Evolutionary conservation across 2,797 vertebrate species (phyloP).

Genomic region (Mareca penelope): DNA sequence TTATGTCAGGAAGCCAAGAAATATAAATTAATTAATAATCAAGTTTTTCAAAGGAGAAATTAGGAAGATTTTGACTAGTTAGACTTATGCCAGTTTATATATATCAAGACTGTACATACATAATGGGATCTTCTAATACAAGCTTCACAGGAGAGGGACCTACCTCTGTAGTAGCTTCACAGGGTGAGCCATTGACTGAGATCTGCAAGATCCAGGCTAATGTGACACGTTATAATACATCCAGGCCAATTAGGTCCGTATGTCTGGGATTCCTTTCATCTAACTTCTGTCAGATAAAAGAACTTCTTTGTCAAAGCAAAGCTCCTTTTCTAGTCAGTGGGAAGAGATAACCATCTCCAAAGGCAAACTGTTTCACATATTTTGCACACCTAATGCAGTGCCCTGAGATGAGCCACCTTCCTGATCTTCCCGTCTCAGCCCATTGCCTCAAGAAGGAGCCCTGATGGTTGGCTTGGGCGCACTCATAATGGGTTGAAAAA

Average conservation of each 20-base stretch:
- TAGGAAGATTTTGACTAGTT: background rate
- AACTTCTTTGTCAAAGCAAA: constrained; percentile 1
- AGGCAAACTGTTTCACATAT: background rate
- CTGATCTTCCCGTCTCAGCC: background rate
- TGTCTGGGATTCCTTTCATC: constrained; percentile 30
- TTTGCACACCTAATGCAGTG: background rate
- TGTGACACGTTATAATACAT: background rate
- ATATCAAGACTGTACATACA: background rate
- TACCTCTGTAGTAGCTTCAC: background rate
- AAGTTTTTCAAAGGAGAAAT: background rate
- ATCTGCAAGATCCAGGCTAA: background rate
- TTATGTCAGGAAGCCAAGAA: constrained; percentile 14
- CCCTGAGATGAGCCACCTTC: background rate
- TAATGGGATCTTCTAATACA: background rate
- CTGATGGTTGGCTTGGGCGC: background rate
- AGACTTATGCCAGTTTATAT: background rate
- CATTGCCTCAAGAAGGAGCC: background rate
- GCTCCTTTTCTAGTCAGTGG: background rate
- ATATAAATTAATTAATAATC: background rate
- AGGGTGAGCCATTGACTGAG: background rate
- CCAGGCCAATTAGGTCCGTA: constrained; percentile 11
- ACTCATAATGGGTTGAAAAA: background rate
- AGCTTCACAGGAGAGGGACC: background rate
- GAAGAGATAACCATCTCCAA: constrained; percentile 56
- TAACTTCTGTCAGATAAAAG: constrained; percentile 40